phyloP scores from a whole-genome alignment of 2,797 vertebrate species.

The Sebastiscus tertius region DNA sequence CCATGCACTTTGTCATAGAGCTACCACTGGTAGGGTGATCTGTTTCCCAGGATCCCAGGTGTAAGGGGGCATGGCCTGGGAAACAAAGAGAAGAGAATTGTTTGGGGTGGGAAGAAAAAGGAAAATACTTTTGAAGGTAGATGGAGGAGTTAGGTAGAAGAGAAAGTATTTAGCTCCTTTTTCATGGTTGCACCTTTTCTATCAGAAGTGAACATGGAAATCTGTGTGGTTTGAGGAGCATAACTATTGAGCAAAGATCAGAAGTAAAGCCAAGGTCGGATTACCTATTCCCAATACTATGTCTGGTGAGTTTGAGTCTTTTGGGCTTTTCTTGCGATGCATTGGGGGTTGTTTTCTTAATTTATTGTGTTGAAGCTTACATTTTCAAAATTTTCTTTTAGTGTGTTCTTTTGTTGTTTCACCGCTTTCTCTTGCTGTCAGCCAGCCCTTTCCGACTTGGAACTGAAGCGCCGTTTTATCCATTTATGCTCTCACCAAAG shows the following conservation, averaged over 20 bases:
- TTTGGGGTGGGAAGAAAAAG: not conserved
- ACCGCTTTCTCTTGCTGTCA: too few relatives aligned
- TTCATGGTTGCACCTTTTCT: not conserved
- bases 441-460: too few relatives aligned
- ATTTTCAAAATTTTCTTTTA: not conserved
- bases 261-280: not conserved
- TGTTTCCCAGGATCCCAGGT: not conserved
- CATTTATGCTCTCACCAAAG: too few relatives aligned
- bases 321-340: not conserved
- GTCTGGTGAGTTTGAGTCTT: not conserved
- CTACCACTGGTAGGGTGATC: not conserved
- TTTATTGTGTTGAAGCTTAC: too few relatives aligned
- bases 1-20: not conserved
- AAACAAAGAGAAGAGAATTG: not conserved
- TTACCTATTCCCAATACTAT: not conserved
- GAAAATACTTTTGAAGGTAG: not conserved
- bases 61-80: not conserved
- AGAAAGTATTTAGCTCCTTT: not conserved
- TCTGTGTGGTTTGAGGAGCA: not conserved
- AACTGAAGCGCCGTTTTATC: too few relatives aligned
- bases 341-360: not conserved
- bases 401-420: not conserved
- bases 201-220: not conserved
- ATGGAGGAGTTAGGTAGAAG: not conserved
- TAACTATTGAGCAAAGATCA: not conserved